Evolutionary conservation across 2,888 invertebrate species (phyloP).

Genomic region (Cryptosula pallasiana): DNA sequence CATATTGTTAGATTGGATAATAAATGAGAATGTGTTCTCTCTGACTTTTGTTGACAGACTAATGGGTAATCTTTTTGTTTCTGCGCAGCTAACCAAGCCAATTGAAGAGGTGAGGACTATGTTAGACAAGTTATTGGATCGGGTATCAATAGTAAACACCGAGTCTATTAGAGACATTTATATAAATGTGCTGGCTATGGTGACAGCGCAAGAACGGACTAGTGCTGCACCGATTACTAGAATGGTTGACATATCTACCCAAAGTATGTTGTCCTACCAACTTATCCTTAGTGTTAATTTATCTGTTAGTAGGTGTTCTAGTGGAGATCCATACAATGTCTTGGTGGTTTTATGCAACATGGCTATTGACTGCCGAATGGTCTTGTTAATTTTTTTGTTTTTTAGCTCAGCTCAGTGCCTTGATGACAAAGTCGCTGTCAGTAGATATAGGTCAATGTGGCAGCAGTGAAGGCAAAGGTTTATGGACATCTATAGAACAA

Average conservation of each 20-base stretch:
- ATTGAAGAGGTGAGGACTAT: neutral
- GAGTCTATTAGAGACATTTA: constrained; percentile 8
- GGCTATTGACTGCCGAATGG: no score
- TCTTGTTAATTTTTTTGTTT: no score
- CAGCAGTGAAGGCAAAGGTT: neutral
- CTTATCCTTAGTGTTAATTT: neutral
- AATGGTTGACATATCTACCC: neutral
- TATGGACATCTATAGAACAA: constrained; percentile 8
- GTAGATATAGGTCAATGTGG: neutral
- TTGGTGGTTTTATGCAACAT: no score
- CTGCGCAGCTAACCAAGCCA: neutral
- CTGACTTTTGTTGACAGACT: no score
- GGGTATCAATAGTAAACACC: neutral
- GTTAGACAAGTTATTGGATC: constrained; percentile 1
- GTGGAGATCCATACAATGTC: no score
- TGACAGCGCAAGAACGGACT: constrained; percentile 4
- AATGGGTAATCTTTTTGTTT: no score
- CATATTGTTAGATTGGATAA: no score
- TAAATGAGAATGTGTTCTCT: no score
- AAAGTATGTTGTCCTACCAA: neutral
- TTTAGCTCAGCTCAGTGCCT: neutral
- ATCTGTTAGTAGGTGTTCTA: no score
- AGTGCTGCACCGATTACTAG: neutral
- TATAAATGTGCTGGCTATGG: neutral
- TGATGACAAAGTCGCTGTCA: neutral